Percentiles rank a stretch among this genome's conserved stretches.
These are phyloP conservation scores for Teinopalpus imperialis DNA, from an alignment of 2,888 invertebrate genomes.

Conservation along the genomic window DNA sequence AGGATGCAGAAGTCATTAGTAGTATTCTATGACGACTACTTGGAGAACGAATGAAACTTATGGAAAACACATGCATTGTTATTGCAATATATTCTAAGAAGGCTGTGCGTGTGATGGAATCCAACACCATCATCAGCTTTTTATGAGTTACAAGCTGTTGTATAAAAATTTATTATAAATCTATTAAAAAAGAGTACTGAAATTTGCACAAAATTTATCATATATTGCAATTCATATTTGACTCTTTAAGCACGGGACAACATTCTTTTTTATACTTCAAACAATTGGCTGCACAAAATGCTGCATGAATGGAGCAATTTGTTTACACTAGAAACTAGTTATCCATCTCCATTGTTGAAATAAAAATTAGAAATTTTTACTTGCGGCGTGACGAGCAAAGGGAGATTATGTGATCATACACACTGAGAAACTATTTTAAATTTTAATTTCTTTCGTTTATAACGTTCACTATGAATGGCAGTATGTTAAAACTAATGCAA, in stretches of 20 bases:
- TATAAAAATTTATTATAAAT: too few relatives aligned
- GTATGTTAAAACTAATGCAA: slow-evolving; percentile 27
- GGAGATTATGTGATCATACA: slow-evolving; percentile 38
- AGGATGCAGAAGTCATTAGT: too few relatives aligned
- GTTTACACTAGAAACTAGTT: slow-evolving; percentile 76
- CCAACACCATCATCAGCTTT: too few relatives aligned
- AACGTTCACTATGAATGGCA: not conserved
- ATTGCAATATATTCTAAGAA: too few relatives aligned
- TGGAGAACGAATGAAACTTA: too few relatives aligned
- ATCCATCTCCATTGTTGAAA: slow-evolving; percentile 66
- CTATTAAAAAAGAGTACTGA: too few relatives aligned
- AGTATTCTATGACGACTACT: too few relatives aligned
- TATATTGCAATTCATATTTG: slow-evolving; percentile 13
- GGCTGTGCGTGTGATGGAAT: too few relatives aligned
- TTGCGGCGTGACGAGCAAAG: slow-evolving; percentile 50
- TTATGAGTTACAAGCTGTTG: too few relatives aligned
- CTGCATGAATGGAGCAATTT: slow-evolving; percentile 68
- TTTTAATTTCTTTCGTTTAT: not conserved
- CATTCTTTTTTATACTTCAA: slow-evolving; percentile 12
- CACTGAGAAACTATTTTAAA: not conserved
- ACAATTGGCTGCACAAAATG: slow-evolving; percentile 18
- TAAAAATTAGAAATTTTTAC: slow-evolving; percentile 63
- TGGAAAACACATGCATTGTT: too few relatives aligned
- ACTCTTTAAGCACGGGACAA: slow-evolving; percentile 5
- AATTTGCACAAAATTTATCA: too few relatives aligned